phyloP scores from a whole-genome alignment of 35 echinoderm and acorn worm species.

The Amphiura filiformis region DNA sequence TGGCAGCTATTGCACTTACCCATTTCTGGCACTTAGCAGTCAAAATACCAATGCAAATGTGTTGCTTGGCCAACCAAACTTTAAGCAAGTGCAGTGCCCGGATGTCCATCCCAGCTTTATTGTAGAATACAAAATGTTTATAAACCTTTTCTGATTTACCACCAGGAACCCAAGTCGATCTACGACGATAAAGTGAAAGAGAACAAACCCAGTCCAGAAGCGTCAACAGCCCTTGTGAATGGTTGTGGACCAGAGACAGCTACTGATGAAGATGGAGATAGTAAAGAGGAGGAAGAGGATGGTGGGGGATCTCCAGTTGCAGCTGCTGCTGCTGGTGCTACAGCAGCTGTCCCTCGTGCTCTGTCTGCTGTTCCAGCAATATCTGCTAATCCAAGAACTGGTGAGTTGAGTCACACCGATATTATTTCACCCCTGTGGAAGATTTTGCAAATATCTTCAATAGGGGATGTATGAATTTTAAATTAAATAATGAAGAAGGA shows the following conservation, averaged over 20 bases:
- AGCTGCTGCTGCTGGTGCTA: background rate
- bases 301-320: background rate
- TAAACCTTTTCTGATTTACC: no score
- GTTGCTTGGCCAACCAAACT: no score
- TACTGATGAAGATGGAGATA: background rate
- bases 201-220: constrained; percentile 14
- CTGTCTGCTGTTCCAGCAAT: background rate
- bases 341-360: background rate
- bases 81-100: no score
- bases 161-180: constrained; percentile 71
- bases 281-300: background rate
- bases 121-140: no score
- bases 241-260: background rate
- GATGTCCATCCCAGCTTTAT: no score
- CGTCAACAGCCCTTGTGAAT: background rate
- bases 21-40: no score
- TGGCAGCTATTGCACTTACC: no score
- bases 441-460: no score
- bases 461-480: no score
- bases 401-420: background rate
- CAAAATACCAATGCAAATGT: no score
- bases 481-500: no score
- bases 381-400: background rate
- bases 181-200: constrained; percentile 50
- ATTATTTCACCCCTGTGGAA: no score